Evolutionary conservation across 2,888 invertebrate genomes (phyloP).

Genomic region (Alloplasta piceator): DNA sequence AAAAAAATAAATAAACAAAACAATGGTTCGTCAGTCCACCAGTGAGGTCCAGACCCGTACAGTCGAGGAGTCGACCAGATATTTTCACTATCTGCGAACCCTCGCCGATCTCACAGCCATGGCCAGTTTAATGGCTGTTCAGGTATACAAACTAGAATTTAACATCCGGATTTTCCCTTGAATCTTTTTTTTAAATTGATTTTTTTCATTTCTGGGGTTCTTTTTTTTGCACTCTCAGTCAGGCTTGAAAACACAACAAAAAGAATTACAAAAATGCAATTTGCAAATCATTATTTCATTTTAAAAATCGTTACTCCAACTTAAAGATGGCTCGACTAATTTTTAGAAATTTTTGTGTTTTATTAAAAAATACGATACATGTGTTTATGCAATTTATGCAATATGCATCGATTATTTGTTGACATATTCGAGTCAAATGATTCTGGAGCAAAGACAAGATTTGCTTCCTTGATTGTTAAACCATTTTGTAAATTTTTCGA

Average conservation of each 20-base stretch:
- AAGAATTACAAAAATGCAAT: too few species aligned
- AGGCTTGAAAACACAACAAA: too few species aligned
- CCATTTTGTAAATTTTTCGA: too few species aligned
- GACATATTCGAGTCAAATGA: not conserved
- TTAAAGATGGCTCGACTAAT: too few species aligned
- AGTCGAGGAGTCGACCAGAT: conserved; percentile 73
- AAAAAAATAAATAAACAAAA: conserved; percentile 31
- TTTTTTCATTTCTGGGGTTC: too few species aligned
- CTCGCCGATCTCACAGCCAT: conserved; percentile 77
- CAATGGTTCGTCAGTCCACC: conserved; percentile 75
- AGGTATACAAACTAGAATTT: conserved; percentile 70
- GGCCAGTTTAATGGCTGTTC: conserved; percentile 78
- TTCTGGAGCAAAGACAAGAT: not conserved
- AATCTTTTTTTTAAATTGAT: not conserved
- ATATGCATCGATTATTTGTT: not conserved
- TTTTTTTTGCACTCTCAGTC: too few species aligned
- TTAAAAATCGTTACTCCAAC: too few species aligned
- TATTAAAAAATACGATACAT: not conserved
- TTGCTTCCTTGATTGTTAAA: too few species aligned
- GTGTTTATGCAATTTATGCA: not conserved
- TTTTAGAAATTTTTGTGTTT: too few species aligned
- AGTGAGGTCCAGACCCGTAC: conserved; percentile 74
- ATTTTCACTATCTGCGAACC: conserved; percentile 75
- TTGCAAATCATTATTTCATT: too few species aligned
- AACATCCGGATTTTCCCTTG: not conserved